Evolutionary conservation across 2,797 vertebrate genomes (phyloP), one percentile per base, ranked within the genome.

Genomic region (Crax fasciolata): DNA sequence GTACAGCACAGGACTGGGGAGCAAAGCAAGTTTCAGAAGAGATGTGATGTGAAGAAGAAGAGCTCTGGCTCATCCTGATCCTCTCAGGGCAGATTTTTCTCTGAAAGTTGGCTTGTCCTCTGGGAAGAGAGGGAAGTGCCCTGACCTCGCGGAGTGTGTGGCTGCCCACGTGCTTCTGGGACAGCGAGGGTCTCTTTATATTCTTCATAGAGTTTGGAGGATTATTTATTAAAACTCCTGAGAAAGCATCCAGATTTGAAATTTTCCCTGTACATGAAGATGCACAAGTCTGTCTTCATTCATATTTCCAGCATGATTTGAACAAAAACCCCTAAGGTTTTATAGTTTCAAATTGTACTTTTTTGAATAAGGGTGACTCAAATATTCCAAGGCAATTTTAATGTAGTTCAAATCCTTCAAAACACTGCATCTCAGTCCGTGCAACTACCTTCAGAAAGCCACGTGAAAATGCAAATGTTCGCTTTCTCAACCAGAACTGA

Each of bases 401-500:
- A 75, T 51, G 71, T 88, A 84, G 72, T 87, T 23, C 27, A 63
- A 30, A 87, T 81, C 65, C 28, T 51, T 81, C 84, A 85, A 90
- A 95, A 70, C 65, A 46, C 74, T 74, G 57, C 54, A 82, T 68
- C 49, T 87, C 58, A 54, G 79, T 88, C 89, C 55, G 17, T 52
- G 62, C 76, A 90, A 35, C 46, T 44, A 78, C 57, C 82, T 94
- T 93, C 58, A 62, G 84, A 95, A 94, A 91, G 67, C 80, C 93
- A 96, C 0, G 27, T 95, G 93, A 93, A 94, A 95, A 96, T 94
- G 94, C 94, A 96, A 96, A 95, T 96, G 84, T 96, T 94, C 90
- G 87, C 87, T 88, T 91, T 90, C 74, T 93, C 82, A 91, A 96
- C 84, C 80, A 91, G 92, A 96, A 93, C 66, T 90, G 88, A 89